phyloP scores from a whole-genome alignment of 2,113 vertebrate species.

The Morone chrysops region DNA sequence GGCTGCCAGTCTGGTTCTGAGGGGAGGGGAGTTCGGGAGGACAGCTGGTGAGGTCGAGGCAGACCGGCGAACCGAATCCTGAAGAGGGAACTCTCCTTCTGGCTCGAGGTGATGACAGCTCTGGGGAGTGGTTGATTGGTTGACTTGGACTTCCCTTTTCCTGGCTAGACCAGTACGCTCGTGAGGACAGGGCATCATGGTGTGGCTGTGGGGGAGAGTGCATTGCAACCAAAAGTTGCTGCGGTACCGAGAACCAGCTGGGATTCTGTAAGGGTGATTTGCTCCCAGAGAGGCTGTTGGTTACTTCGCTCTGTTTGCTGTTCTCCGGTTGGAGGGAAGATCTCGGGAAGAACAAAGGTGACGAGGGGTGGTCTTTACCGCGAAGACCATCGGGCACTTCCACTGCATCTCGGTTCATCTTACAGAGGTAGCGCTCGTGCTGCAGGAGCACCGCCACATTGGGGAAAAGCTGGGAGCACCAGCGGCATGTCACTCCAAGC shows the following conservation, averaged over 20 bases:
- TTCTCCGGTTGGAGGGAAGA: slow-evolving; percentile 54
- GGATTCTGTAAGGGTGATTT: slow-evolving; percentile 73
- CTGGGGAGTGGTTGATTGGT: slow-evolving; percentile 54
- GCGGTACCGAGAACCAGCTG: slow-evolving; percentile 77
- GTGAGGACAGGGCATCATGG: slow-evolving; percentile 52
- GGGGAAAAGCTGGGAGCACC: slow-evolving; percentile 83
- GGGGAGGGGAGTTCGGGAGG: slow-evolving; percentile 63
- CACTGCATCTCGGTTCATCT: slow-evolving; percentile 67
- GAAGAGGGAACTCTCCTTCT: slow-evolving; percentile 68
- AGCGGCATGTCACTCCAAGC: slow-evolving; percentile 73
- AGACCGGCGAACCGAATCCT: slow-evolving; percentile 69
- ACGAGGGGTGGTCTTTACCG: slow-evolving; percentile 48
- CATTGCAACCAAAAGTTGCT: slow-evolving; percentile 78
- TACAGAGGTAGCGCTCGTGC: slow-evolving; percentile 84
- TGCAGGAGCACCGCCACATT: slow-evolving; percentile 80
- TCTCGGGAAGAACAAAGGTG: slow-evolving; percentile 64
- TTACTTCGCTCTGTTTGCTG: slow-evolving; percentile 47
- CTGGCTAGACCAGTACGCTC: slow-evolving; percentile 67
- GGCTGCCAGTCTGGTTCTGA: slow-evolving; percentile 49
- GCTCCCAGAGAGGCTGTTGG: slow-evolving; percentile 73
- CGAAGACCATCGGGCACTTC: slow-evolving; percentile 61
- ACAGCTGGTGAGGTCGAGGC: slow-evolving; percentile 74
- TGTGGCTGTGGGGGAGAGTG: slow-evolving; percentile 72
- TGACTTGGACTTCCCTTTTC: slow-evolving; percentile 72
- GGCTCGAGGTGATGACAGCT: slow-evolving; percentile 68